Conservation (phyloP, 1,140 invertebrate species). For the Atta cephalotes region DNA sequence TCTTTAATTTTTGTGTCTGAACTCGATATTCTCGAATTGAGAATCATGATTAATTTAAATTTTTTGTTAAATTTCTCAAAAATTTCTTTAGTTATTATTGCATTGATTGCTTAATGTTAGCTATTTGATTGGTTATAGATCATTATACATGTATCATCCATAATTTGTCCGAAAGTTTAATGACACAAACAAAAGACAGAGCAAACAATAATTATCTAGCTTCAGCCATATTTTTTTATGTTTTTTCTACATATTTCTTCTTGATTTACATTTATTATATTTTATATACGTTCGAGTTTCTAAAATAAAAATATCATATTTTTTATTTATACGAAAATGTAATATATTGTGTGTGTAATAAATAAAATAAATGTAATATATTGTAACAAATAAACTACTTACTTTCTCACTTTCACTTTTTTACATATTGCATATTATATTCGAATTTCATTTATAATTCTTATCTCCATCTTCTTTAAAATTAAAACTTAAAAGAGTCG, state of each 20-base stretch:
- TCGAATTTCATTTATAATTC: not conserved
- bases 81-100: constrained; percentile 33
- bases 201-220: constrained; percentile 7
- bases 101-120: not conserved
- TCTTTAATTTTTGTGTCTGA: constrained; percentile 29
- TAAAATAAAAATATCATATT: not conserved
- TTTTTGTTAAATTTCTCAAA: constrained; percentile 14
- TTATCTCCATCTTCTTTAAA: not conserved
- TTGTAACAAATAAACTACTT: too few relatives aligned
- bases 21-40: not conserved
- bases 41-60: constrained; percentile 34
- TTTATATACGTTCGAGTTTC: not conserved
- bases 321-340: not conserved
- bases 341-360: not conserved
- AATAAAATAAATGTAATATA: not conserved
- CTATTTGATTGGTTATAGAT: constrained; percentile 41
- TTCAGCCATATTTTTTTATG: not conserved
- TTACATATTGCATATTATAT: not conserved
- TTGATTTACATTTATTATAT: constrained; percentile 22
- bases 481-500: not conserved
- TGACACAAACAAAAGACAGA: constrained; percentile 18
- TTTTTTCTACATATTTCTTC: not conserved
- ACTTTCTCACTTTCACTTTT: not conserved
- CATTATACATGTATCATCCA: constrained; percentile 40
- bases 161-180: constrained; percentile 43